Conservation (phyloP, 2,888 invertebrate genomes). For the Melangyna quadrimaculata region DNA sequence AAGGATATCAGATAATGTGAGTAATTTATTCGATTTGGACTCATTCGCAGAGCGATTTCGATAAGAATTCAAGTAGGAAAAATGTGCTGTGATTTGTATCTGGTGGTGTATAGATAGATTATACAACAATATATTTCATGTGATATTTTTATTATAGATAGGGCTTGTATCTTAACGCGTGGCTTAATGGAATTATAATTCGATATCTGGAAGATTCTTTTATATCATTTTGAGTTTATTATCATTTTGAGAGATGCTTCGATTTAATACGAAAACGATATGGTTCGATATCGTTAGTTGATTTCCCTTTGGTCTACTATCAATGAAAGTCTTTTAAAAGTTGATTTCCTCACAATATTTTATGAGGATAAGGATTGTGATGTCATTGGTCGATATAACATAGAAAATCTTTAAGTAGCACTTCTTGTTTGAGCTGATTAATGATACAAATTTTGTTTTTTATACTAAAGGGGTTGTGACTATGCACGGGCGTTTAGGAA, state of each 20-base stretch:
- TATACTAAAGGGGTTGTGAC: too few species aligned
- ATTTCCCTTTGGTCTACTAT: neutral
- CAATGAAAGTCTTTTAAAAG: neutral
- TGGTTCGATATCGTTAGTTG: neutral
- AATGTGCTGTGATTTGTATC: neutral
- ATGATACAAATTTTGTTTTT: too few species aligned
- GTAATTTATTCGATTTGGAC: constrained; percentile 51
- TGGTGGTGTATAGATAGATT: neutral
- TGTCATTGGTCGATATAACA: too few species aligned
- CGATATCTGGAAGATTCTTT: neutral
- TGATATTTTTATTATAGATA: neutral
- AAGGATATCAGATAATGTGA: constrained; percentile 44
- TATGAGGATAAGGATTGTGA: too few species aligned
- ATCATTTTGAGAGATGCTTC: neutral
- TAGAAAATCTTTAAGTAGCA: too few species aligned
- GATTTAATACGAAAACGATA: neutral
- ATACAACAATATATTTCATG: neutral
- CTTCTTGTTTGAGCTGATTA: too few species aligned
- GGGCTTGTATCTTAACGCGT: neutral
- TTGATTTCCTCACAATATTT: neutral
- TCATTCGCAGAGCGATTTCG: constrained; percentile 2
- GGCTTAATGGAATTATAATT: constrained; percentile 10
- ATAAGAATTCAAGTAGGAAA: neutral
- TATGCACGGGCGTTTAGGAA: too few species aligned
- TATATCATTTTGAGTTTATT: neutral